Conservation (phyloP, 2,888 invertebrate genomes). For the Scaptomyza parva region DNA sequence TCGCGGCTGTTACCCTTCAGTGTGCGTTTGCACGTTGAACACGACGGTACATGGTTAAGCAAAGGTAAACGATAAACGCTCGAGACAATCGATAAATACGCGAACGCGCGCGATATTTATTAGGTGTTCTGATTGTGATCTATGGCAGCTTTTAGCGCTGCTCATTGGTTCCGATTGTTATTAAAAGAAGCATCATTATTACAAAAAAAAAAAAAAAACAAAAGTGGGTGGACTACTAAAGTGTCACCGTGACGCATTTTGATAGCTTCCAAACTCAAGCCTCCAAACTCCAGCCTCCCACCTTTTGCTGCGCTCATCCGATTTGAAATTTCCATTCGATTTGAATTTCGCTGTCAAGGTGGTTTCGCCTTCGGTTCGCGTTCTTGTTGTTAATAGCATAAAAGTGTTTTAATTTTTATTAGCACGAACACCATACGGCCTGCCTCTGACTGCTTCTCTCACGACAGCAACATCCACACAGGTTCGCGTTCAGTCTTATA, state of each 20-base stretch:
- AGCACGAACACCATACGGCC: constrained; percentile 66
- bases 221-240: constrained; percentile 46
- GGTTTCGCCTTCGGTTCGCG: constrained; percentile 58
- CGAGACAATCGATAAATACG: constrained; percentile 27
- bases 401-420: constrained; percentile 79
- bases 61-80: constrained; percentile 39
- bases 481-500: constrained; percentile 60
- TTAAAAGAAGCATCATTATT: constrained; percentile 39
- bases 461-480: constrained; percentile 42
- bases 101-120: constrained; percentile 38
- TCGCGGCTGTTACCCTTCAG: constrained; percentile 58
- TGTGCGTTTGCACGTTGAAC: constrained; percentile 82
- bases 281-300: constrained; percentile 18
- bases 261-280: constrained; percentile 53
- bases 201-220: constrained; percentile 42
- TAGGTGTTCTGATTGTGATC: constrained; percentile 49
- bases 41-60: constrained; percentile 58
- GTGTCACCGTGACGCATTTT: constrained; percentile 54
- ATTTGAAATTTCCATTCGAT: constrained; percentile 50
- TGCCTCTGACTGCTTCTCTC: constrained; percentile 42
- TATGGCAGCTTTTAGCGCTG: constrained; percentile 55
- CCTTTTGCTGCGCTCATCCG: constrained; percentile 22
- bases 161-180: constrained; percentile 27
- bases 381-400: constrained; percentile 74
- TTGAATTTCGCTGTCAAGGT: constrained; percentile 68